phyloP scores from a whole-genome alignment of 2,888 invertebrate species.

The Melanostoma mellinum region DNA sequence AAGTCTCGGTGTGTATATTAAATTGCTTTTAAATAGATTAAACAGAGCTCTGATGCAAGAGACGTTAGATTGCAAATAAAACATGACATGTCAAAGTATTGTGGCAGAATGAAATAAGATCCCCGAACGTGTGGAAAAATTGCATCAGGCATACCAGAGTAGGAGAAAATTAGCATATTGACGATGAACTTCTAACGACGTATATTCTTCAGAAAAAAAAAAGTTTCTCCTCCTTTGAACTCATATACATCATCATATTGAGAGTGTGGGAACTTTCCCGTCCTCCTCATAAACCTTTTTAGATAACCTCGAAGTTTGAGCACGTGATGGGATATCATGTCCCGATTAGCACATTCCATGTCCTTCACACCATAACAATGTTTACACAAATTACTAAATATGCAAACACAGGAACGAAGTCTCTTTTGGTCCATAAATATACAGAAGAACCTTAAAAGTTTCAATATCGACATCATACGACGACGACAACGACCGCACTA shows the following conservation, averaged over 20 bases:
- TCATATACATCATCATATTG: no score
- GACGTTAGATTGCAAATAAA: conserved; percentile 14
- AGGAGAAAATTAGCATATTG: no score
- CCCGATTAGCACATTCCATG: background rate
- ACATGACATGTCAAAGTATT: background rate
- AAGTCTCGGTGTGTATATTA: conserved; percentile 5
- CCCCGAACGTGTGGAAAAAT: no score
- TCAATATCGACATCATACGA: background rate
- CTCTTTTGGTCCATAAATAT: conserved; percentile 12
- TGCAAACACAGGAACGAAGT: conserved; percentile 14
- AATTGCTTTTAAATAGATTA: conserved; percentile 38
- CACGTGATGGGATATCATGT: conserved; percentile 2
- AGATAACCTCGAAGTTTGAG: background rate
- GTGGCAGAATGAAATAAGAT: no score
- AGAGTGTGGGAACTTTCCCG: background rate
- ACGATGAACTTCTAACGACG: no score
- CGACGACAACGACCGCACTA: background rate
- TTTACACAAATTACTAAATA: conserved; percentile 29
- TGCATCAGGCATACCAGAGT: no score
- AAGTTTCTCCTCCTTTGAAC: no score
- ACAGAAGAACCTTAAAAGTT: conserved; percentile 16
- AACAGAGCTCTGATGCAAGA: conserved; percentile 2
- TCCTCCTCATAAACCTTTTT: background rate
- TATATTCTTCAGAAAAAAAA: no score
- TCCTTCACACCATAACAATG: background rate